Percentiles rank a stretch among this genome's conserved stretches.
Conservation (phyloP, 2,888 invertebrate genomes). For the Drosophila fungiperda region DNA sequence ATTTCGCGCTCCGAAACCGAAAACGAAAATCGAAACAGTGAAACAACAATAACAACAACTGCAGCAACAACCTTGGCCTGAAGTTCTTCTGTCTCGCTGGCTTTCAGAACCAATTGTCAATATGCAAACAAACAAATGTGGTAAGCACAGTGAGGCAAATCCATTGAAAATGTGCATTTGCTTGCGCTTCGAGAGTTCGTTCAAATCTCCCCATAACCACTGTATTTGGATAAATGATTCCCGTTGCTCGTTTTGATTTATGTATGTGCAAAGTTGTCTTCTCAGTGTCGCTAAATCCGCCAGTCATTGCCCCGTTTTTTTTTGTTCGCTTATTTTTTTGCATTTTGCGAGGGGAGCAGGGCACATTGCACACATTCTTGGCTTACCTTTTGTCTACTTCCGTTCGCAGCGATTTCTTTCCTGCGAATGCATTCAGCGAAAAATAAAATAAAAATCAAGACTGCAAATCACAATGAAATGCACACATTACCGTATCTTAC, state of each 20-base stretch:
- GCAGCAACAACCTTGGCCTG: slow-evolving; percentile 72
- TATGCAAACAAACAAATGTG: slow-evolving; percentile 60
- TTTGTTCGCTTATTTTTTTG: slow-evolving; percentile 19
- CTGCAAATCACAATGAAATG: slow-evolving; percentile 15
- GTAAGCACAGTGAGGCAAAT: slow-evolving; percentile 65
- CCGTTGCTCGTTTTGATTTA: slow-evolving; percentile 55
- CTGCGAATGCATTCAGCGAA: slow-evolving; percentile 32
- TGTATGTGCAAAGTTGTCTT: slow-evolving; percentile 64
- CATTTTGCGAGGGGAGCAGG: slow-evolving; percentile 26
- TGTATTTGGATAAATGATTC: slow-evolving; percentile 18
- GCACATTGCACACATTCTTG: slow-evolving; percentile 29
- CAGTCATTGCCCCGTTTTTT: slow-evolving; percentile 72
- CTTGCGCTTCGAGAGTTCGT: background rate
- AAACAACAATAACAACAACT: slow-evolving; percentile 26
- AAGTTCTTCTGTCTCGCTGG: slow-evolving; percentile 33
- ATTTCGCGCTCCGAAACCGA: slow-evolving; percentile 50
- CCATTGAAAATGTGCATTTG: slow-evolving; percentile 30
- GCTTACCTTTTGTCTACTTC: slow-evolving; percentile 62
- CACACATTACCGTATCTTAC: slow-evolving; percentile 13
- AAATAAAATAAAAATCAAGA: slow-evolving; percentile 8
- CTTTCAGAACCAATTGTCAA: slow-evolving; percentile 31
- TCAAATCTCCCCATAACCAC: background rate
- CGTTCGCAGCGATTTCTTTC: slow-evolving; percentile 42
- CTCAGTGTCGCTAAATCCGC: slow-evolving; percentile 59
- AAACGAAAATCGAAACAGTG: slow-evolving; percentile 52